These are phyloP conservation scores for Strigamia maritima DNA, from an alignment of 2,888 invertebrate genomes.

Conservation along the genomic window DNA sequence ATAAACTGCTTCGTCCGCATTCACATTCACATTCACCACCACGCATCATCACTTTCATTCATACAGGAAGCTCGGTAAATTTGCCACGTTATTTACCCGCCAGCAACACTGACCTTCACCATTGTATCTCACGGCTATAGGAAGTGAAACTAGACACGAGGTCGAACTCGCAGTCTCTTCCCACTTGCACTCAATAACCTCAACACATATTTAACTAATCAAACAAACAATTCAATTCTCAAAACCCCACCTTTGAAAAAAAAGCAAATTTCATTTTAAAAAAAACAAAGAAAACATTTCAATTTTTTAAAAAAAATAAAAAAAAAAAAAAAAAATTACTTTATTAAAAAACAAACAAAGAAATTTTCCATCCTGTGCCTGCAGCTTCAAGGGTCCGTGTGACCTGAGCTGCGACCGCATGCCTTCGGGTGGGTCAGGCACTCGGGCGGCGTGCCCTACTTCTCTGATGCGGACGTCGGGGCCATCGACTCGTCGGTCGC, in stretches of 20 bases:
- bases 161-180: background rate
- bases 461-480: constrained; percentile 9
- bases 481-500: constrained; percentile 15
- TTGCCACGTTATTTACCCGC: background rate
- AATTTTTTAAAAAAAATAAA: background rate
- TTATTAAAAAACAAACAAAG: background rate
- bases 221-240: background rate
- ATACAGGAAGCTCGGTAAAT: background rate
- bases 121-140: constrained; percentile 19
- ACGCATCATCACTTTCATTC: constrained; percentile 7
- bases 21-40: constrained; percentile 11
- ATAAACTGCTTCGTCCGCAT: background rate
- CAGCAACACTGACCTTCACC: constrained; percentile 9
- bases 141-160: constrained; percentile 10
- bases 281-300: background rate
- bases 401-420: constrained; percentile 23
- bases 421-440: constrained; percentile 16
- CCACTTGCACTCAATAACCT: constrained; percentile 1
- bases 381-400: background rate
- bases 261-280: background rate
- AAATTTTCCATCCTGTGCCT: background rate
- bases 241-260: background rate
- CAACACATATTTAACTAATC: background rate
- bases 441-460: constrained; percentile 20
- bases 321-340: background rate